These are phyloP conservation scores for Amphiprion clarkii DNA, from an alignment of 2,797 vertebrate genomes.

Conservation along the genomic window DNA sequence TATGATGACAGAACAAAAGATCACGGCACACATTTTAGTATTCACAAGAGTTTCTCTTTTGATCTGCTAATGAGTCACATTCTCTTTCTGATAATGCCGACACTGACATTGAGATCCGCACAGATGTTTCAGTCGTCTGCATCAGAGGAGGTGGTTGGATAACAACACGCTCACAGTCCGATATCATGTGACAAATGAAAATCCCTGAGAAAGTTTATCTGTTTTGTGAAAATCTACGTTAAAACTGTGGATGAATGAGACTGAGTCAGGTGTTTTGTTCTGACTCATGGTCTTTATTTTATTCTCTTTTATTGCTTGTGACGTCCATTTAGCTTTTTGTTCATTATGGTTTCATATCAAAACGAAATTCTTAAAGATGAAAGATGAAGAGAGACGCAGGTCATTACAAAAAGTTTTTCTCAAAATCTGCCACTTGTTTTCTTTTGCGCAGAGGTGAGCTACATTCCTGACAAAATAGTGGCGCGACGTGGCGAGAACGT, in stretches of 20 bases:
- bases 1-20: neutral
- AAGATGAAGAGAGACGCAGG: neutral
- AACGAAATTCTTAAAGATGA: neutral
- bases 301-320: slow-evolving; percentile 2
- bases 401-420: neutral
- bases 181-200: neutral
- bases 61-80: slow-evolving; percentile 34
- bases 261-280: slow-evolving; percentile 9
- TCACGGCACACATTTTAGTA: too few relatives aligned
- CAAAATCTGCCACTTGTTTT: neutral
- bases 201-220: neutral
- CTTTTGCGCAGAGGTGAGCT: slow-evolving; percentile 82
- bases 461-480: slow-evolving; percentile 89
- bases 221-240: neutral
- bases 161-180: neutral
- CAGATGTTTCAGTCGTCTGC: slow-evolving; percentile 11
- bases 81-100: neutral
- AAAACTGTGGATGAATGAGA: slow-evolving; percentile 8
- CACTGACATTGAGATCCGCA: neutral
- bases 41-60: neutral
- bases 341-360: neutral
- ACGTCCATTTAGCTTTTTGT: neutral
- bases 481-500: slow-evolving; percentile 85
- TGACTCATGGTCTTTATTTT: slow-evolving; percentile 17
- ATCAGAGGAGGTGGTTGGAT: slow-evolving; percentile 20